Evolutionary conservation across 1,140 invertebrate species (phyloP).

Genomic region (Nilaparvata lugens): DNA sequence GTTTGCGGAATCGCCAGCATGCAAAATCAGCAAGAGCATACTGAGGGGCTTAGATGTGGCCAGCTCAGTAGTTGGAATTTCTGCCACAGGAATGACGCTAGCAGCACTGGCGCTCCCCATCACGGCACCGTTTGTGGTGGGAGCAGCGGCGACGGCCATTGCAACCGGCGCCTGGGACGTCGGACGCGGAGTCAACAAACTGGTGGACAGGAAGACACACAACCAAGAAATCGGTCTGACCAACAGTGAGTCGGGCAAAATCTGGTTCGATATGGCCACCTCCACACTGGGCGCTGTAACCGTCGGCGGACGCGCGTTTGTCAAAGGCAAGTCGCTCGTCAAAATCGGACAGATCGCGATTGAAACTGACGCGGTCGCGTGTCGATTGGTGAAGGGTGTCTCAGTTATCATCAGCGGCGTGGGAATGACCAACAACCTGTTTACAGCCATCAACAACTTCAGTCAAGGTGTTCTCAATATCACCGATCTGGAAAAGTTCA

Average conservation of each 20-base stretch:
- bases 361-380: not conserved
- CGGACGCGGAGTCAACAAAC: not conserved
- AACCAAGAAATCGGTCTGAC: not conserved
- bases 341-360: too few relatives aligned
- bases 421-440: constrained; percentile 4
- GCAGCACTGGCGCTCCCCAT: constrained; percentile 28
- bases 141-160: constrained; percentile 16
- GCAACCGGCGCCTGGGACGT: constrained; percentile 6
- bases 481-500: too few relatives aligned
- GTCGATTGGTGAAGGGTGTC: not conserved
- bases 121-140: constrained; percentile 30
- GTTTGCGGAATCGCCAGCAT: constrained; percentile 33
- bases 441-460: not conserved
- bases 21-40: constrained; percentile 21
- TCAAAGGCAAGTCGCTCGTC: constrained; percentile 2
- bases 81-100: constrained; percentile 24
- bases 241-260: constrained; percentile 6
- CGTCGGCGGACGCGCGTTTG: not conserved
- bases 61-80: constrained; percentile 19
- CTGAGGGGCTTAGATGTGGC: constrained; percentile 29
- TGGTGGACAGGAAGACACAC: constrained; percentile 4
- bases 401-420: constrained; percentile 9
- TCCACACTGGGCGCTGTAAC: constrained; percentile 7
- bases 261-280: constrained; percentile 10
- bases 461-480: too few relatives aligned